Conservation (phyloP, 2,797 vertebrate genomes). For the Hemibagrus guttatus region DNA sequence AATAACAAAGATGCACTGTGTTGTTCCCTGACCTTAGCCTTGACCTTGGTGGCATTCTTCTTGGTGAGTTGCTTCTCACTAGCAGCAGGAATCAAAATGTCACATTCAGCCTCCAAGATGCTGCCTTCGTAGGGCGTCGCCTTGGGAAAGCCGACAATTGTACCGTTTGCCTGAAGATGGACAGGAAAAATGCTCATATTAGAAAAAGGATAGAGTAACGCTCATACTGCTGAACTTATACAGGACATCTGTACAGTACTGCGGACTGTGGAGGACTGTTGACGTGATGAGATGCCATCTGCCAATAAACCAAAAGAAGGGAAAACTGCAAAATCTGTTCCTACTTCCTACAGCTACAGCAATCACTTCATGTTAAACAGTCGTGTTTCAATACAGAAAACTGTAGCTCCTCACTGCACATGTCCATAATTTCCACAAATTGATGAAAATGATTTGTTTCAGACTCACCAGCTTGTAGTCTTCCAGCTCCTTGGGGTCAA, state of each 20-base stretch:
- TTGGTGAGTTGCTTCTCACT: conserved; percentile 94
- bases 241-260: not conserved
- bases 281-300: not conserved
- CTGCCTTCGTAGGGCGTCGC: conserved; percentile 84
- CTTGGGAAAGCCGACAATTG: conserved; percentile 90
- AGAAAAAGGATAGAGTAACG: not conserved
- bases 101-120: conserved; percentile 91
- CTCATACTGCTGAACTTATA: not conserved
- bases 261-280: no score
- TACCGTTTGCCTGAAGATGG: conserved; percentile 69
- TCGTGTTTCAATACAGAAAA: not conserved
- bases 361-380: not conserved
- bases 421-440: not conserved
- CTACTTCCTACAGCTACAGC: not conserved
- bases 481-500: conserved; percentile 97
- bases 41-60: conserved; percentile 86
- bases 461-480: conserved; percentile 94
- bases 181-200: not conserved
- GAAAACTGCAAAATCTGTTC: not conserved
- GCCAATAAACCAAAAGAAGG: not conserved
- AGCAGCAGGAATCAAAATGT: conserved; percentile 94
- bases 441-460: not conserved
- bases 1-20: not conserved
- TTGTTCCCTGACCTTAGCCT: conserved; percentile 85
- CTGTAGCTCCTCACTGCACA: not conserved